phyloP scores from a whole-genome alignment of 92 coral and sea anemone species.

The Actinostola sp. region DNA sequence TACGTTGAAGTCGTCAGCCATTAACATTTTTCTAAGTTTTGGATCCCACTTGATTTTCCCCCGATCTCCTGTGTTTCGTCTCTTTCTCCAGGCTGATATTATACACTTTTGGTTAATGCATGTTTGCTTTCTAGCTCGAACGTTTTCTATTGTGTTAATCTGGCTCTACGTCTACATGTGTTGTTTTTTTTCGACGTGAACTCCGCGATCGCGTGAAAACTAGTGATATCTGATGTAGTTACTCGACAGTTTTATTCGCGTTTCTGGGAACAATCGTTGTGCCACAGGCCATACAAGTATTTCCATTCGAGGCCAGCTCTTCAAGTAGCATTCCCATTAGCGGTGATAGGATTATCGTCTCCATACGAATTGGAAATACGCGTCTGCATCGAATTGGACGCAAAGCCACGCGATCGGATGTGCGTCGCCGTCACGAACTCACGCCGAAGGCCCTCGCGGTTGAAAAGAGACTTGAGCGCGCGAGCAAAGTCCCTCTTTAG shows the following conservation, averaged over 20 bases:
- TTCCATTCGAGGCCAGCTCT: background rate
- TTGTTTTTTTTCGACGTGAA: too few species aligned
- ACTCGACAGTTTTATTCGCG: background rate
- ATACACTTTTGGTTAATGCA: too few species aligned
- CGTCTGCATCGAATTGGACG: conserved; percentile 36
- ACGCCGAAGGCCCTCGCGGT: conserved; percentile 61
- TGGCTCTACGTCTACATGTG: too few species aligned
- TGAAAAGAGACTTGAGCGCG: conserved; percentile 68
- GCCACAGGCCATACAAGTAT: background rate
- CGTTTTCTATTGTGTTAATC: too few species aligned
- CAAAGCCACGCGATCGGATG: conserved; percentile 31
- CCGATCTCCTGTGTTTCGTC: too few species aligned
- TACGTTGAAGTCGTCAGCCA: too few species aligned
- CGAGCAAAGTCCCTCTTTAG: conserved; percentile 91
- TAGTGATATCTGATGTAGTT: too few species aligned
- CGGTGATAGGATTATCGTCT: conserved; percentile 44
- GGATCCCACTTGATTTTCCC: too few species aligned
- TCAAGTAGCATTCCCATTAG: conserved; percentile 26
- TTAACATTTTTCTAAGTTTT: too few species aligned
- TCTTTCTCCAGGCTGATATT: too few species aligned
- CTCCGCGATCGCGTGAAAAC: too few species aligned
- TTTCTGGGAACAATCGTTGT: background rate
- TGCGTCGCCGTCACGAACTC: conserved; percentile 55
- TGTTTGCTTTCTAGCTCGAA: too few species aligned
- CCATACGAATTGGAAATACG: conserved; percentile 39